Conservation (phyloP, 2,797 vertebrate species). For the Sphenodon punctatus region DNA sequence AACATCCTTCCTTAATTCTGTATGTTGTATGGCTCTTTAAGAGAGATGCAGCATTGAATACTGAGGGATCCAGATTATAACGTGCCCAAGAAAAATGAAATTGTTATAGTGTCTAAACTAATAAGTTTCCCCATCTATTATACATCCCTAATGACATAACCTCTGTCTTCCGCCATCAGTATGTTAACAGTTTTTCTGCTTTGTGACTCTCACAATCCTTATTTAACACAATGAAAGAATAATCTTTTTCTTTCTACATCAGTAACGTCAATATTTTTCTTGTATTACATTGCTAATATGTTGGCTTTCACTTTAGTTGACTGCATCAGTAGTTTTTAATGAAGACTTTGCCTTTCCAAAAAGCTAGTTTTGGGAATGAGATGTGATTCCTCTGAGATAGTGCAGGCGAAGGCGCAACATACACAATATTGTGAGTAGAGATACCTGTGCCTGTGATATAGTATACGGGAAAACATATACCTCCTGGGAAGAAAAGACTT, state of each 20-base stretch:
- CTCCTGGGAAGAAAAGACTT: background rate
- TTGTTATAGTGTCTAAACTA: background rate
- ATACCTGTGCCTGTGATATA: background rate
- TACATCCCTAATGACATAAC: conserved; percentile 30
- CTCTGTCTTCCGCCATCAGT: conserved; percentile 11
- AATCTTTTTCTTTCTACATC: conserved; percentile 8
- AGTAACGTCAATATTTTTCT: background rate
- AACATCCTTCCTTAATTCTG: background rate
- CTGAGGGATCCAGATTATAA: background rate
- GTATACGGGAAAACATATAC: background rate
- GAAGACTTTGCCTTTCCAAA: background rate
- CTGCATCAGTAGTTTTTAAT: background rate
- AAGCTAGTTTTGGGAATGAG: background rate
- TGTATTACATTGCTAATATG: background rate
- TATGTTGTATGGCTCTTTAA: background rate
- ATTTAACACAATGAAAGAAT: conserved; percentile 6
- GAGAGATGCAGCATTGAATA: background rate
- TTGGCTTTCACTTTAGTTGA: background rate
- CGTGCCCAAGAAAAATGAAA: background rate
- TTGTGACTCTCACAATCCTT: background rate
- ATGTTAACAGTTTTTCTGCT: conserved; percentile 17
- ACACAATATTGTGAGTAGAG: background rate
- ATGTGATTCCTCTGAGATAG: background rate
- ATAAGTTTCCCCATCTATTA: background rate
- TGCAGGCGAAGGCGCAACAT: background rate